Percentiles rank a stretch among this genome's conserved stretches.
Evolutionary conservation across 53 echinoderm and acorn worm genomes (phyloP).

Genomic region (Echinarachnius parma): DNA sequence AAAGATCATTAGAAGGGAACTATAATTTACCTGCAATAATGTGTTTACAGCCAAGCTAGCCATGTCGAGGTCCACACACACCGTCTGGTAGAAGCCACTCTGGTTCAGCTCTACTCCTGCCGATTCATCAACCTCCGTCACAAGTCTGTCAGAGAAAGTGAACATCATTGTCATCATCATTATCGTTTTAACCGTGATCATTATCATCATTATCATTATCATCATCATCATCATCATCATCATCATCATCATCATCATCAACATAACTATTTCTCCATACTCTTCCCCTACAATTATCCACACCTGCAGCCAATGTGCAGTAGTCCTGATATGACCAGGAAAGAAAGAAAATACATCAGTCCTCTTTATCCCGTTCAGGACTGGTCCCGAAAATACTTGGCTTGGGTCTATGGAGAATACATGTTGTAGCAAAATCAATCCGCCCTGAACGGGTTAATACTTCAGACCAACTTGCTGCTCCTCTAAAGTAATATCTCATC

Average conservation of each 20-base stretch:
- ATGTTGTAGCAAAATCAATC: too few species aligned
- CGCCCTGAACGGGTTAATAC: too few species aligned
- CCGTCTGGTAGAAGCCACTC: constrained; percentile 78
- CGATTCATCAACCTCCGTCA: constrained; percentile 95
- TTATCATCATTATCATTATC: background rate
- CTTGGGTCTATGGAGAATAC: too few species aligned
- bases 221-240: background rate
- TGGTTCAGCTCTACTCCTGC: constrained; percentile 79
- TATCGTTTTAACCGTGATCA: background rate
- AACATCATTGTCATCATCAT: background rate
- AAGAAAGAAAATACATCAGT: too few species aligned
- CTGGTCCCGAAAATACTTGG: too few species aligned
- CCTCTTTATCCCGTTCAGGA: too few species aligned
- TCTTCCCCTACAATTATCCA: background rate
- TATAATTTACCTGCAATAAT: constrained; percentile 62
- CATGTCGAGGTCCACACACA: constrained; percentile 94
- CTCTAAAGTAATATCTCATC: too few species aligned
- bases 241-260: background rate
- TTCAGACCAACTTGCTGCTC: too few species aligned
- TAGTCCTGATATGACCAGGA: too few species aligned
- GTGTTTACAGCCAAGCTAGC: constrained; percentile 93
- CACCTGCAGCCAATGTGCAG: too few species aligned
- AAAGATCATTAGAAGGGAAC: too few species aligned
- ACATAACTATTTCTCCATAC: background rate
- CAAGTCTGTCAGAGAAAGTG: constrained; percentile 49